Base-by-base conservation (phyloP, 2,113 vertebrate genomes). In the Equus quagga region DNA sequence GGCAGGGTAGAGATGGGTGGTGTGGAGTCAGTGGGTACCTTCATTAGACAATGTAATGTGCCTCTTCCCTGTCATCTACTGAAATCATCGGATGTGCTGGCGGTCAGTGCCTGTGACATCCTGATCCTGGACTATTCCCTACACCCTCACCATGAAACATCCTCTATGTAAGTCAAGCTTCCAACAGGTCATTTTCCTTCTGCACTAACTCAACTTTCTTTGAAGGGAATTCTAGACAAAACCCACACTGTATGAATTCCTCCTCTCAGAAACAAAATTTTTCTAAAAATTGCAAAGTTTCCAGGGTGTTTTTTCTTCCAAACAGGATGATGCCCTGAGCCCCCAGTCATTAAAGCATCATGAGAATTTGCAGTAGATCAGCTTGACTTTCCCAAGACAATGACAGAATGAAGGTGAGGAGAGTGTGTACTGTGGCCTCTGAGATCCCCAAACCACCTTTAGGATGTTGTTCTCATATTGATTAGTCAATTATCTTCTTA, bases 401-500 rank as follows among this genome's bases (percentile, higher is more conserved):
- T 4, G n/a, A 44, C 28, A 23, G 81, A 26, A 44, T 10, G 76
- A 17, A 41, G 76, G 85, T 10, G 67, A 24, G 4, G 33, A n/a
- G 33, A n/a, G 69, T 15, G 33, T 24, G 44, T 3, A 0, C 23
- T 17, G 44, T 11, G 92, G 83, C 96, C 80, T 51, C 93, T 8
- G 31, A 60, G 49, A 8, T 31, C 85, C 96, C 91, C 46, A 11
- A 2, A 12, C 24, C 44, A 60, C 94, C 75, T 60, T 72, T 11
- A 23, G 31, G 58, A 58, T 12, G 33, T 36, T 10, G n/a, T 18
- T 67, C 86, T 86, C 31, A 26, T 81, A 6, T 26, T 85, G 88
- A 95, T 91, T 33, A 97, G 84, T 96, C 96, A 87, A 62, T 92
- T 49, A 82, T 51, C 92, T 93, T 89, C 86, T 72, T 36, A 0